Percentiles rank a stretch among this genome's conserved stretches.
Conservation (phyloP, 2,113 vertebrate genomes). For the Cynocephalus volans region DNA sequence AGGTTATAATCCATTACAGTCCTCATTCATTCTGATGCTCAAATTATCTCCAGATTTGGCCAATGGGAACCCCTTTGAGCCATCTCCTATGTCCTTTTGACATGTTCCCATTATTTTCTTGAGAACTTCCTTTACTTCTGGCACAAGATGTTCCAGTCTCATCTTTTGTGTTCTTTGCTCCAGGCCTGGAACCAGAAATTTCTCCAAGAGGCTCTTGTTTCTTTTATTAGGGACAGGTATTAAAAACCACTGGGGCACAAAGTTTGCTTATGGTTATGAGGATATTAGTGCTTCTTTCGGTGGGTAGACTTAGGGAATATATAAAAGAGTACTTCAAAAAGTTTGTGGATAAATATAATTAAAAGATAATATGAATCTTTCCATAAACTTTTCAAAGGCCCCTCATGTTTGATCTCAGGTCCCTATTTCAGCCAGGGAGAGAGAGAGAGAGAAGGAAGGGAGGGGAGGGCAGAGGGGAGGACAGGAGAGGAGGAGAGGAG, state of each 20-base stretch:
- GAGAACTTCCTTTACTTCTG: not conserved
- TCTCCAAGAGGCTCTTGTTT: not conserved
- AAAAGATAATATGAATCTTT: too few relatives aligned
- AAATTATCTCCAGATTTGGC: not conserved
- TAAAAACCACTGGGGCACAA: not conserved
- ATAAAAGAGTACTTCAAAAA: too few relatives aligned
- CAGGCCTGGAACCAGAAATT: not conserved
- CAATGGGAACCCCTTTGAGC: not conserved
- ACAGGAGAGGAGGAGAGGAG: not conserved
- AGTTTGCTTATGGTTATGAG: not conserved
- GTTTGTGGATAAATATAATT: too few relatives aligned
- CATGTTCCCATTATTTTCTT: not conserved
- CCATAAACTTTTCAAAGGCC: too few relatives aligned
- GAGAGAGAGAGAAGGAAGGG: not conserved
- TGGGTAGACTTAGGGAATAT: not conserved
- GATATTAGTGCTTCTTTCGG: not conserved
- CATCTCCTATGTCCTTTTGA: not conserved
- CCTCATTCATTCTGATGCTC: not conserved
- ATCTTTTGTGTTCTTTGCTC: not conserved
- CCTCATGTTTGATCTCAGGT: not conserved
- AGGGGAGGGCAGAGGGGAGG: not conserved
- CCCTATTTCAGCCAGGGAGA: not conserved
- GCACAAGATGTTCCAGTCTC: not conserved
- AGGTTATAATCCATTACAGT: not conserved
- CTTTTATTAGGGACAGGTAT: not conserved